Percentiles rank a stretch among this genome's conserved stretches.
phyloP scores from a whole-genome alignment of 2,797 vertebrate species.

The Aldrovandia affinis region DNA sequence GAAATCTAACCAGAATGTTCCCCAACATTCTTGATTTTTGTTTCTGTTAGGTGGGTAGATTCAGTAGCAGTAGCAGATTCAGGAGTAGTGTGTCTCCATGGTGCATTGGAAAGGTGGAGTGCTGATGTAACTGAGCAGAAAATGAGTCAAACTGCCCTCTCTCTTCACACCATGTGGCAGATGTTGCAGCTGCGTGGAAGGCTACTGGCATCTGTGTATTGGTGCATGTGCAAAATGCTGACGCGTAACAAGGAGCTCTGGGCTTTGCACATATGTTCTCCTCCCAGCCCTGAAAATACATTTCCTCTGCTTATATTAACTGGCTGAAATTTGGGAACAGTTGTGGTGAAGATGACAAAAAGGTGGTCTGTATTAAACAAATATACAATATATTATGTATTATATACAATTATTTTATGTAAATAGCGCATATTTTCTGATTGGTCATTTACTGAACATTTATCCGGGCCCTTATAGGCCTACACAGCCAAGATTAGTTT shows the following conservation, averaged over 20 bases:
- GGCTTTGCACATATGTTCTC: neutral
- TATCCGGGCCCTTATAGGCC: neutral
- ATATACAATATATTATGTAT: neutral
- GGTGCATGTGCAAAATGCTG: neutral
- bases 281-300: neutral
- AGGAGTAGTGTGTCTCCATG: too few relatives aligned
- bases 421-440: neutral
- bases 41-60: too few relatives aligned
- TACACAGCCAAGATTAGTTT: neutral
- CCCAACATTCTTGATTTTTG: too few relatives aligned
- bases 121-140: neutral
- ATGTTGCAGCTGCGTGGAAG: neutral
- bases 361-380: neutral
- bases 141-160: neutral
- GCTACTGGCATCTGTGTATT: slow-evolving; percentile 1
- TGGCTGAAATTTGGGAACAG: neutral
- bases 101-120: neutral
- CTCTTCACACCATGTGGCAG: neutral
- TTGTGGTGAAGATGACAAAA: neutral
- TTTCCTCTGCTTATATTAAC: slow-evolving; percentile 5
- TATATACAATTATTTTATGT: neutral
- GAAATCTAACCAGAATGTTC: too few relatives aligned
- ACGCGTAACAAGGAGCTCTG: slow-evolving; percentile 12
- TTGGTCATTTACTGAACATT: neutral
- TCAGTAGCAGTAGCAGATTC: too few relatives aligned